phyloP scores from a whole-genome alignment of 2,888 invertebrate genomes.

The Onchidella celtica region DNA sequence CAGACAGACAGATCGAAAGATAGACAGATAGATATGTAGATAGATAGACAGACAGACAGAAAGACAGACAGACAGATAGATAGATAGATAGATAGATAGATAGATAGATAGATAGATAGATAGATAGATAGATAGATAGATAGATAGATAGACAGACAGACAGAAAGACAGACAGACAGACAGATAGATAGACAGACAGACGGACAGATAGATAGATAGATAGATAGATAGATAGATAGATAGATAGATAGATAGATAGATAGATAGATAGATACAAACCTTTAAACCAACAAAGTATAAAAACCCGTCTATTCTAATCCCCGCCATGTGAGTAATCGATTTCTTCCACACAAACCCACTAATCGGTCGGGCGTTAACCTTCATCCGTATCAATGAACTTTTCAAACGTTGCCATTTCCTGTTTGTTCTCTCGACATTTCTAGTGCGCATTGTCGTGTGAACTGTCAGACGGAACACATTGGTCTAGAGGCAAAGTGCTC shows the following conservation, averaged over 20 bases:
- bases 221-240: neutral
- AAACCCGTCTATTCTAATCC: too few species aligned
- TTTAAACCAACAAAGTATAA: too few species aligned
- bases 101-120: neutral
- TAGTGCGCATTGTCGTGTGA: too few species aligned
- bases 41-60: conserved; percentile 8
- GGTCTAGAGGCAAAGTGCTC: too few species aligned
- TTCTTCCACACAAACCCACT: too few species aligned
- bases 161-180: neutral
- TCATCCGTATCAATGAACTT: too few species aligned
- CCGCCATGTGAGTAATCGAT: too few species aligned
- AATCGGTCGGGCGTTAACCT: too few species aligned
- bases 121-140: neutral
- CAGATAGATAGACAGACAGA: neutral
- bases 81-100: neutral
- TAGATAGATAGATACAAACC: neutral
- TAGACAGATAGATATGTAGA: neutral
- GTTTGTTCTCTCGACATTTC: too few species aligned
- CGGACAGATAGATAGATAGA: neutral
- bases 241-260: neutral
- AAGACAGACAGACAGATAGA: conserved; percentile 10
- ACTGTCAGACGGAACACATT: too few species aligned
- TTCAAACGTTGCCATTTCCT: too few species aligned
- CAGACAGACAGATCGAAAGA: neutral
- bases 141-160: neutral